Evolutionary conservation across 2,113 vertebrate species (phyloP).

Genomic region (Tamias sibiricus): DNA sequence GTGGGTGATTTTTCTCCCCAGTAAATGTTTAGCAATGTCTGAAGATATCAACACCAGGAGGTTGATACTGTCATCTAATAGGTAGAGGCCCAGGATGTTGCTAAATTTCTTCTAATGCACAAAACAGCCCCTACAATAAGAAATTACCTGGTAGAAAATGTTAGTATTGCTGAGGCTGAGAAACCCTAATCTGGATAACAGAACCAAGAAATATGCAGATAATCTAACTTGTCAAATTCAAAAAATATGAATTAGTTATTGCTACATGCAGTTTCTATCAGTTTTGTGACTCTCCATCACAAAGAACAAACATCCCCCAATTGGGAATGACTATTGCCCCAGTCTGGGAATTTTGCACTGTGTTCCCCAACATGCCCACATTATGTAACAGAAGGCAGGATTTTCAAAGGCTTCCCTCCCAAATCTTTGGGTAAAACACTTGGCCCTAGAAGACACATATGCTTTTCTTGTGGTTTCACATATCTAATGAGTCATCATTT

Average conservation of each 20-base stretch:
- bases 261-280: not conserved
- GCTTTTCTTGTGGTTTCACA: not conserved
- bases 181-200: not conserved
- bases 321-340: not conserved
- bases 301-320: not conserved
- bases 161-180: not conserved
- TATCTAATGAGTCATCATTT: not conserved
- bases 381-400: not conserved
- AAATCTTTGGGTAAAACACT: slow-evolving; percentile 14
- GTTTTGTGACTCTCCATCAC: not conserved
- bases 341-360: not conserved
- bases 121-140: not conserved
- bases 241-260: slow-evolving; percentile 21
- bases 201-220: not conserved
- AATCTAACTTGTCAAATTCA: slow-evolving; percentile 22
- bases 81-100: not conserved
- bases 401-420: slow-evolving; percentile 32
- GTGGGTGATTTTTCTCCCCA: not conserved
- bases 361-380: not conserved
- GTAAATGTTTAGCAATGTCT: not conserved
- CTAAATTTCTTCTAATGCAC: not conserved
- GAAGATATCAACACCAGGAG: not conserved
- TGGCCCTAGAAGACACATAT: not conserved
- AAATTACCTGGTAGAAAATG: not conserved
- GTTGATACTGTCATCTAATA: not conserved